phyloP scores from a whole-genome alignment of 1,140 invertebrate genomes.

The Psix sp. region DNA sequence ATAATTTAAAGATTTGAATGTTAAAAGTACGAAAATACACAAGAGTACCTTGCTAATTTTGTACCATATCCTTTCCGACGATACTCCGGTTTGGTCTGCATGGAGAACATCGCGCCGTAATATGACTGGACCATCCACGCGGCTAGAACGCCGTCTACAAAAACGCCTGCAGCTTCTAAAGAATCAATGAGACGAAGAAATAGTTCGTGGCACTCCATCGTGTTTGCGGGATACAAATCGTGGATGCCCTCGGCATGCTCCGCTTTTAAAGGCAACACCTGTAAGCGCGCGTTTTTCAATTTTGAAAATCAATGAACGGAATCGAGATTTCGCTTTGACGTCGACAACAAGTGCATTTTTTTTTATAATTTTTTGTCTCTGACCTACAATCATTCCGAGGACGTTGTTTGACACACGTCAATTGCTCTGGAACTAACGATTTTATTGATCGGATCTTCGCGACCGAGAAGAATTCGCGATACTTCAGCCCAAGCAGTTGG shows the following conservation, averaged over 20 bases:
- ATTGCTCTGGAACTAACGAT: no score
- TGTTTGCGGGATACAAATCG: conserved; percentile 89
- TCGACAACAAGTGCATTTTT: no score
- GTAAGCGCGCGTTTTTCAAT: conserved; percentile 52
- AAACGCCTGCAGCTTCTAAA: conserved; percentile 87
- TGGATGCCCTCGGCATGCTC: conserved; percentile 88
- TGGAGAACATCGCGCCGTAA: conserved; percentile 93
- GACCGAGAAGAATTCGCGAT: no score
- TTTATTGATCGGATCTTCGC: no score
- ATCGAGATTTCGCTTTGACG: no score
- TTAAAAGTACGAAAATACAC: no score
- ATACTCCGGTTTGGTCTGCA: conserved; percentile 89
- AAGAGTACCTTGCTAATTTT: conserved; percentile 74
- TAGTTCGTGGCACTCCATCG: conserved; percentile 88
- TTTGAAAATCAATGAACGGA: conserved; percentile 4
- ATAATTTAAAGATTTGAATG: no score
- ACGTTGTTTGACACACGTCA: no score
- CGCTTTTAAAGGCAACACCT: conserved; percentile 83
- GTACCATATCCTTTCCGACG: conserved; percentile 84
- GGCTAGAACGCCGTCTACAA: conserved; percentile 82
- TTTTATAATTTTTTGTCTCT: no score
- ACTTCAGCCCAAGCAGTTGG: no score
- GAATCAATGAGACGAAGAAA: conserved; percentile 86
- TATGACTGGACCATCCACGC: conserved; percentile 93
- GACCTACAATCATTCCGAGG: no score